phyloP scores from a whole-genome alignment of 2,113 vertebrate species.

The Amia ocellicauda region DNA sequence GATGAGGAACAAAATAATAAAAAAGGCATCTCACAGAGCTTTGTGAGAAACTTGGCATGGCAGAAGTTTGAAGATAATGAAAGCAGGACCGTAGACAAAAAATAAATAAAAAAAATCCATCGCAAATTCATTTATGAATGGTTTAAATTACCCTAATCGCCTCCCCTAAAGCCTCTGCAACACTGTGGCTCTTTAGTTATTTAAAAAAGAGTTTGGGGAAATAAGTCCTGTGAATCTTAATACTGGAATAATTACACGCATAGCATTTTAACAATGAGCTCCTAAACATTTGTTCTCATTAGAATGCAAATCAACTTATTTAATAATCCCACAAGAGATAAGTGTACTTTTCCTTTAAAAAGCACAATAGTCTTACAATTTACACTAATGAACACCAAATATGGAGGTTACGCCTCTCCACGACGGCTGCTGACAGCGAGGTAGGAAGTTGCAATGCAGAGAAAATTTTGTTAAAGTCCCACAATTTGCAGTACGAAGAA shows the following conservation, averaged over 20 bases:
- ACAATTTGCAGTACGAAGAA: constrained; percentile 28
- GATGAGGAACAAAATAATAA: constrained; percentile 44
- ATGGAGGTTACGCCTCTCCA: constrained; percentile 30
- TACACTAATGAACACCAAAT: constrained; percentile 77
- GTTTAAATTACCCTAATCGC: constrained; percentile 80
- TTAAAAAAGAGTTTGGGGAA: constrained; percentile 75
- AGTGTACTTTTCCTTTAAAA: constrained; percentile 71
- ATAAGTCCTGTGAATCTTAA: constrained; percentile 77
- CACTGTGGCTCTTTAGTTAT: constrained; percentile 71
- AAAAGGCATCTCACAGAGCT: constrained; percentile 17
- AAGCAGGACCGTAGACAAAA: constrained; percentile 60
- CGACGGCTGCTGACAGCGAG: constrained; percentile 24
- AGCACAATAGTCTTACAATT: constrained; percentile 76
- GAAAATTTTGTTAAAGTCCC: constrained; percentile 22
- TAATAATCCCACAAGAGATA: constrained; percentile 86
- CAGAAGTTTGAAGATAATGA: constrained; percentile 69
- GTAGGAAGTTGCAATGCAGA: neutral
- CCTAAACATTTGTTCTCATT: constrained; percentile 86
- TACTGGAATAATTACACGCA: constrained; percentile 82
- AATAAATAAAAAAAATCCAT: constrained; percentile 64
- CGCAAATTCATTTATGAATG: constrained; percentile 74
- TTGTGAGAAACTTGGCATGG: neutral
- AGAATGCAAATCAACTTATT: constrained; percentile 84
- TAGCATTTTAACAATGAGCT: constrained; percentile 91
- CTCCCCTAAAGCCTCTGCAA: constrained; percentile 71